Evolutionary conservation across 2,113 vertebrate species (phyloP), one percentile per base, ranked within the genome.

Genomic region (Terrapene triunguis): DNA sequence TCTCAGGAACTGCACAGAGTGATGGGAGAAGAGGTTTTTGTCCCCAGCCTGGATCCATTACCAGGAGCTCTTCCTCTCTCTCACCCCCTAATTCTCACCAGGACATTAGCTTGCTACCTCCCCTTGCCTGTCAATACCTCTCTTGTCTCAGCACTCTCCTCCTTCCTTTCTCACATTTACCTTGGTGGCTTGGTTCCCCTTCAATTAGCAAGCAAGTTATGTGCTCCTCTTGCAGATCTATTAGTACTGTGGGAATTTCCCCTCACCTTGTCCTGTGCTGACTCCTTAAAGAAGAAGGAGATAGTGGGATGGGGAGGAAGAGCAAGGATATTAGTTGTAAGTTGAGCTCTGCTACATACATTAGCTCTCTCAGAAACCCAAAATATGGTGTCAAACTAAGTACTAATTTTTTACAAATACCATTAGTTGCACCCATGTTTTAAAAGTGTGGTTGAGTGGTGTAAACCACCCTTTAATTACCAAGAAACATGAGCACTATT

Each of bases 321-420:
- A 62, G 4, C 6, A 74, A 16, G 12, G 42, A 32, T 82, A 14
- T 21, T 54, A 51, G 8, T 88, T 85, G 24, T 3, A 16, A 65
- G 2, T 14, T 1, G 22, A 47, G 2, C 10, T 83, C 3, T 0
- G 0, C 51, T 32, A 29, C 38, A 57, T 0, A 32, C 17, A 2
- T 29, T 59, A 8, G 17, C 76, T 93, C 51, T 17, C 69, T 47
- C 85, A 42, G 29, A 29, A 83, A 21, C 27, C 25, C 10, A 32
- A 27, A 0, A 0, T 29, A 8, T 65, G 19, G 42, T 79, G 10
- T 90, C 13, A 29, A 57, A 21, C 8, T 50, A 14, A 29, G 14
- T 29, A 59, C 57, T 32, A 59, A 62, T 6, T 32, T 62, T 32
- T 14, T 14, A 59, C 14, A 32, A 62, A 62, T 62, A 32, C 59